Evolutionary conservation across 2,888 invertebrate species (phyloP).

Genomic region (Synergus gifuensis): DNA sequence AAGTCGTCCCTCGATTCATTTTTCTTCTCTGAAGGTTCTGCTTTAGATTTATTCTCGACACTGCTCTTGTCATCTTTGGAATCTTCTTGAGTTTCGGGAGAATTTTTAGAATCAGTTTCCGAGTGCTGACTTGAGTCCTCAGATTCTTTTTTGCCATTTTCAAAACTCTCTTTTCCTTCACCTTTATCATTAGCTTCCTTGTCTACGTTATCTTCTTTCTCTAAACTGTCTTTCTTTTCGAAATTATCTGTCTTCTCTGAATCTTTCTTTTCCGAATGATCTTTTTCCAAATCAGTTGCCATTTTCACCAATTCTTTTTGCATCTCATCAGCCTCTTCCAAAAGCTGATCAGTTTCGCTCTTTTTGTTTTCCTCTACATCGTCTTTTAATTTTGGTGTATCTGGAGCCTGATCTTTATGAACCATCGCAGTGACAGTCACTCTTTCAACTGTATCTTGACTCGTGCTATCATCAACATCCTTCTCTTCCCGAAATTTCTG

Average conservation of each 20-base stretch:
- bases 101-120: constrained; percentile 17
- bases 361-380: constrained; percentile 55
- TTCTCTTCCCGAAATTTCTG: constrained; percentile 54
- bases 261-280: constrained; percentile 72
- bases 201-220: constrained; percentile 63
- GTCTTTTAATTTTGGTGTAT: constrained; percentile 71
- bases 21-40: background rate
- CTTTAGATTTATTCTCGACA: background rate
- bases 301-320: constrained; percentile 64
- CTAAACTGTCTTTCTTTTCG: constrained; percentile 36
- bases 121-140: constrained; percentile 64
- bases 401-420: constrained; percentile 71
- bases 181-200: constrained; percentile 55
- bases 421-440: constrained; percentile 72
- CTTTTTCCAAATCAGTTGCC: constrained; percentile 67
- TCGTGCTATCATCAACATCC: constrained; percentile 71
- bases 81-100: constrained; percentile 30
- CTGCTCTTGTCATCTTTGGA: constrained; percentile 12
- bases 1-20: background rate
- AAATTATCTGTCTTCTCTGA: constrained; percentile 64
- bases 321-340: constrained; percentile 65
- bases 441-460: constrained; percentile 72
- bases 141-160: constrained; percentile 65
- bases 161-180: constrained; percentile 58
- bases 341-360: constrained; percentile 65